A percentile compares a stretch with the other conserved stretches of the same genome.
These are phyloP conservation scores for Pithys albifrons DNA, from an alignment of 2,113 vertebrate species.

Conservation along the genomic window DNA sequence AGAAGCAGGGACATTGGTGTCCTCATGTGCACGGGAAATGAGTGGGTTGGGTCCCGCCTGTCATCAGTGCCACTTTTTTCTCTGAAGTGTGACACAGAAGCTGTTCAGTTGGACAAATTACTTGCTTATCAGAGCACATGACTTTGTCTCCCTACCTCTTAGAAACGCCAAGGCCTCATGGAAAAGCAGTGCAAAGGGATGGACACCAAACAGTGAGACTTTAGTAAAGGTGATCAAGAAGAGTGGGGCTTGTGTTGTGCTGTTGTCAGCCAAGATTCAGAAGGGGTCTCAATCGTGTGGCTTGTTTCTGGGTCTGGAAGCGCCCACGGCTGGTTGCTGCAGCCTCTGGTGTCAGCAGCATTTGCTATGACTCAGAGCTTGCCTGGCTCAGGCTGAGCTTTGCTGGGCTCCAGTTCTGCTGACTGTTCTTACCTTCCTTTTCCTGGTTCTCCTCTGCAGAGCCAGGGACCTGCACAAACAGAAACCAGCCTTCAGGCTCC, in stretches of 20 bases:
- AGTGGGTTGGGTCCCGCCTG: background rate
- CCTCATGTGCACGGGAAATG: background rate
- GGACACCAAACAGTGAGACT: background rate
- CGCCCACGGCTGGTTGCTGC: background rate
- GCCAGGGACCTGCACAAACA: background rate
- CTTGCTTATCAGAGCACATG: fast-evolving
- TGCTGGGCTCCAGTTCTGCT: slow-evolving; percentile 3
- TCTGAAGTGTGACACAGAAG: background rate
- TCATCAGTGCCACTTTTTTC: background rate
- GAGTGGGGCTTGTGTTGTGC: background rate
- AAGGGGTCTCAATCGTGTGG: background rate
- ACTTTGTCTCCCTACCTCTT: background rate
- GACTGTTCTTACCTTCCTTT: background rate
- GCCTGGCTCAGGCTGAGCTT: background rate
- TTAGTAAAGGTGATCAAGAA: background rate
- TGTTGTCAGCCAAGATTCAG: background rate
- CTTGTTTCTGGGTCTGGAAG: background rate
- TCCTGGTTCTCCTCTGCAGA: background rate
- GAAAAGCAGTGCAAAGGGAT: fast-evolving
- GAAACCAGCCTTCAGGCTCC: background rate
- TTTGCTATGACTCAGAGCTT: background rate
- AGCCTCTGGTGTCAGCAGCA: slow-evolving; percentile 8
- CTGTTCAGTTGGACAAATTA: background rate
- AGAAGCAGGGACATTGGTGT: fast-evolving
- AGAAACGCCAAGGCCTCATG: fast-evolving